These are phyloP conservation scores for Turdus rufiventris DNA, from an alignment of 2,113 vertebrate species.

Conservation along the genomic window DNA sequence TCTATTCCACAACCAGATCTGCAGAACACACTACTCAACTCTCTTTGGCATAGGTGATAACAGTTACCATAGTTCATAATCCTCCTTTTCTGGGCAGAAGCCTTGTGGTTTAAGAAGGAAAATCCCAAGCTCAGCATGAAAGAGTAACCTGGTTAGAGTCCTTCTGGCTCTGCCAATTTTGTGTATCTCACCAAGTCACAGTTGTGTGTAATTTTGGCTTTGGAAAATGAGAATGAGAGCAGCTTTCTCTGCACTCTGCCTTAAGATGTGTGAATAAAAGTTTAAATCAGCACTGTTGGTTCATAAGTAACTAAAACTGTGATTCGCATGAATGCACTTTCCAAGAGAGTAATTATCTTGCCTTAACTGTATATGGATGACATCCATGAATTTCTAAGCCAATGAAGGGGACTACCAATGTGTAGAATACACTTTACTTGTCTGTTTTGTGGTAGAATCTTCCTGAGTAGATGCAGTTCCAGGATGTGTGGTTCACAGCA, in stretches of 20 bases:
- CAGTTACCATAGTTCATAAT: neutral
- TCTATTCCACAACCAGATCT: neutral
- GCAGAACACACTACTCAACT: neutral
- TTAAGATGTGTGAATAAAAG: neutral
- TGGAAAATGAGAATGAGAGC: neutral
- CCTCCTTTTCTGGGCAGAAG: neutral
- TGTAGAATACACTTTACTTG: neutral
- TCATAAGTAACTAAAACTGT: neutral
- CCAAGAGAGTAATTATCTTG: neutral
- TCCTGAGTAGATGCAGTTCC: neutral
- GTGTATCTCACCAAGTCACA: neutral
- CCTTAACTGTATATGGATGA: neutral
- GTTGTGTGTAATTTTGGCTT: neutral
- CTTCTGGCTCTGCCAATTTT: neutral
- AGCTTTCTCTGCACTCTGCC: neutral
- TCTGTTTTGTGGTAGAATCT: neutral
- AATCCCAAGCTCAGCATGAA: neutral
- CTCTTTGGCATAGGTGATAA: neutral
- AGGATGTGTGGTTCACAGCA: neutral
- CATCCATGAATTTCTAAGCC: neutral
- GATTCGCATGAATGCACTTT: neutral
- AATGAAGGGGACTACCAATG: neutral
- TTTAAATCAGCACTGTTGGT: neutral
- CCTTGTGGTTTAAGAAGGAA: fast-evolving
- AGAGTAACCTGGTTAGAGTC: neutral